phyloP scores from a whole-genome alignment of 2,797 vertebrate genomes.

The Octomys mimax region DNA sequence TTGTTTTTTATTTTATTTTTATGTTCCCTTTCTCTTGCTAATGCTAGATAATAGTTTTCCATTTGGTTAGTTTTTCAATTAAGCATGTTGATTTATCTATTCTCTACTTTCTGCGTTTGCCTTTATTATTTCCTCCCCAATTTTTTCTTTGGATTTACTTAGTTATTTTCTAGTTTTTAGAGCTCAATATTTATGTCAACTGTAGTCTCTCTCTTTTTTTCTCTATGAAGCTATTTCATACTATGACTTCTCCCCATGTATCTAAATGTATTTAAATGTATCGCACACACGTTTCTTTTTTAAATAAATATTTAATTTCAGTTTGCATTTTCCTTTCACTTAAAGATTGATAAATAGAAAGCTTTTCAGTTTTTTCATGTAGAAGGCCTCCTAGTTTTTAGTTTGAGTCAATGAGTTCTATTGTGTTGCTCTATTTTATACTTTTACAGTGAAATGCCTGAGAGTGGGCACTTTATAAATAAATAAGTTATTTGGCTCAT shows the following conservation, averaged over 20 bases:
- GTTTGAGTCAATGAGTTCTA: neutral
- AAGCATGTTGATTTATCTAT: neutral
- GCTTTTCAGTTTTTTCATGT: neutral
- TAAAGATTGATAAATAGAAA: neutral
- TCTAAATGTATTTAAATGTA: neutral
- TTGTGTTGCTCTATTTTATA: neutral
- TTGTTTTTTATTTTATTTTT: neutral
- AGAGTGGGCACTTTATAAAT: neutral
- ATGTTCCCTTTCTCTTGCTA: neutral
- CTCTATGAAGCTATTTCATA: neutral
- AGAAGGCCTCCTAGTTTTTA: neutral
- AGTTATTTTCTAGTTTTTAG: neutral
- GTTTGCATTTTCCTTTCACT: neutral
- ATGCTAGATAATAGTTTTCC: neutral
- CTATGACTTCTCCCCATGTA: neutral
- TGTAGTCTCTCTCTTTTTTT: neutral
- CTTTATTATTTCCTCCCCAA: neutral
- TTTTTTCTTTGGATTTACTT: neutral
- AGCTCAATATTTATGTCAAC: neutral
- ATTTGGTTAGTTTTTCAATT: constrained; percentile 34
- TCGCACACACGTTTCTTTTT: neutral
- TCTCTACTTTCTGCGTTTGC: constrained; percentile 4
- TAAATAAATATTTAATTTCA: neutral
- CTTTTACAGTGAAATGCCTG: neutral
- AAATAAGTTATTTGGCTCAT: neutral